A percentile compares a stretch with the other conserved stretches of the same genome.
Conservation (phyloP, 2,797 vertebrate species). For the Neomorphus geoffroyi region DNA sequence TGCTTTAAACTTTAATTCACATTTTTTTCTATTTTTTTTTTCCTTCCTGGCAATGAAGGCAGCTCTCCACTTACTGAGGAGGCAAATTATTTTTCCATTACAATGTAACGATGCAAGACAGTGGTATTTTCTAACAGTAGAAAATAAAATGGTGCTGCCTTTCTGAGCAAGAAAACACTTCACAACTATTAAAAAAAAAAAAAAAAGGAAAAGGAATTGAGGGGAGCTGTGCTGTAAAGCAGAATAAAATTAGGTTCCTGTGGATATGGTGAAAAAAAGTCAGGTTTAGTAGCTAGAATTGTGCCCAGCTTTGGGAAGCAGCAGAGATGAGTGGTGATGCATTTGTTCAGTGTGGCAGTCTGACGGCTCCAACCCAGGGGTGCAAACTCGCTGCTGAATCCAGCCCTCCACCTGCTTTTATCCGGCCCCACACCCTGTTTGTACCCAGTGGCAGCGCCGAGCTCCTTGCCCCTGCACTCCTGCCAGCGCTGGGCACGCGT, state of each 20-base stretch:
- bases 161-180: constrained; percentile 33
- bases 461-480: too few relatives aligned
- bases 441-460: too few relatives aligned
- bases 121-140: constrained; percentile 25
- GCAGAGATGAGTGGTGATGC: not conserved
- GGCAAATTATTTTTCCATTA: constrained; percentile 49
- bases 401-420: too few relatives aligned
- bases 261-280: not conserved
- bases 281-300: not conserved
- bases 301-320: not conserved
- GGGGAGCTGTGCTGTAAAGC: not conserved
- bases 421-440: too few relatives aligned
- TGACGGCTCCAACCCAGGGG: not conserved
- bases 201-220: not conserved
- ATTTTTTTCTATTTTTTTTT: not conserved
- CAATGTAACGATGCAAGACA: constrained; percentile 31
- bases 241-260: not conserved
- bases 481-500: too few relatives aligned
- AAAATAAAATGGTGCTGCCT: constrained; percentile 9
- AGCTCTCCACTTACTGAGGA: constrained; percentile 30
- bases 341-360: not conserved
- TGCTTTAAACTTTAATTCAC: constrained; percentile 10
- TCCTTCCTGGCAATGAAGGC: not conserved
- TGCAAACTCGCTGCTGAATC: too few relatives aligned
- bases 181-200: not conserved